Percentiles rank a stretch among this genome's conserved stretches.
These are phyloP conservation scores for Sisyra nigra DNA, from an alignment of 2,888 invertebrate genomes.

Conservation along the genomic window DNA sequence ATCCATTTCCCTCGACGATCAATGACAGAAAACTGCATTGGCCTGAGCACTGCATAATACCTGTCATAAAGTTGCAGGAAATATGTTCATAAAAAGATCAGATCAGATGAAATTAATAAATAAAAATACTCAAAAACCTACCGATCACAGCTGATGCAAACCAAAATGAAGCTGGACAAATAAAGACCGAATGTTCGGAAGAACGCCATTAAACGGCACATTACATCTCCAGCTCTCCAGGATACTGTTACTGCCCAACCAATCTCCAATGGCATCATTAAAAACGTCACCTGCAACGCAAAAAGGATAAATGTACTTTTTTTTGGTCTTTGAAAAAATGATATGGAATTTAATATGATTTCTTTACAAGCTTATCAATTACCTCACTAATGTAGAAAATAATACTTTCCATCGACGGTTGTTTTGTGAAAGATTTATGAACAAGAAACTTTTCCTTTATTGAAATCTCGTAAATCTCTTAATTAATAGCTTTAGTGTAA, in stretches of 20 bases:
- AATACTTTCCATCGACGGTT: too few species aligned
- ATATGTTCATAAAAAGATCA: background rate
- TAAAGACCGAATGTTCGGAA: slow-evolving; percentile 75
- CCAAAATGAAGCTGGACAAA: slow-evolving; percentile 72
- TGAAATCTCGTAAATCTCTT: too few species aligned
- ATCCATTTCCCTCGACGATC: slow-evolving; percentile 62
- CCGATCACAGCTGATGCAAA: slow-evolving; percentile 83
- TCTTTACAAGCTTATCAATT: slow-evolving; percentile 1
- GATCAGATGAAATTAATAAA: background rate
- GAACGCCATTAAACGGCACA: slow-evolving; percentile 78
- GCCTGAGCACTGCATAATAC: slow-evolving; percentile 73
- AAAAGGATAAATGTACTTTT: background rate
- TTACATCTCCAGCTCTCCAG: slow-evolving; percentile 71
- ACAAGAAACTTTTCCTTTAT: too few species aligned
- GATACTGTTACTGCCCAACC: slow-evolving; percentile 76
- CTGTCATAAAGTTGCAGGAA: slow-evolving; percentile 28
- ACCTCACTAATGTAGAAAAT: too few species aligned
- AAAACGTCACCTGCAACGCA: slow-evolving; percentile 54
- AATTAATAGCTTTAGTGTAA: too few species aligned
- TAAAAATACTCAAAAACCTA: slow-evolving; percentile 24
- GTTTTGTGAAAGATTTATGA: too few species aligned
- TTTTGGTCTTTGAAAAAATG: too few species aligned
- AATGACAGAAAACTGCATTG: slow-evolving; percentile 54
- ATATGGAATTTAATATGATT: background rate
- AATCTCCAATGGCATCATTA: slow-evolving; percentile 85